Base-by-base conservation (phyloP, 1,140 invertebrate genomes). In the Idris sp. region DNA sequence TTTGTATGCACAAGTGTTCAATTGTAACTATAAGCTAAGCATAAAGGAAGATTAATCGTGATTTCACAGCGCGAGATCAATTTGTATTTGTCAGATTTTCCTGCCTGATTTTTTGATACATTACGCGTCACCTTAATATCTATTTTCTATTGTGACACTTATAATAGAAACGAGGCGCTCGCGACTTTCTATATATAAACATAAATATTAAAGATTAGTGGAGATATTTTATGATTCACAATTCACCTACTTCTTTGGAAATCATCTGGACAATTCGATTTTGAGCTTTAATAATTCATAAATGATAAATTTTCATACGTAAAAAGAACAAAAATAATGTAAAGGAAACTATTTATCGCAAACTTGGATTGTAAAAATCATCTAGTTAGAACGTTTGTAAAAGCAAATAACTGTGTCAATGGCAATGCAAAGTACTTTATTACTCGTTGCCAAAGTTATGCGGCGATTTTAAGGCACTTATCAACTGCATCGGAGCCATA, bases 11-110 rank as follows among this genome's bases (percentile, higher is more conserved):
- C n/a, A n/a, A n/a, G n/a, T n/a, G n/a, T n/a, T n/a, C n/a, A n/a
- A n/a, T n/a, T n/a, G n/a, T n/a, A n/a, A n/a, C n/a, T n/a, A n/a
- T n/a, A n/a, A n/a, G n/a, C n/a, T n/a, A n/a, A n/a, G 51, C 58
- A 79, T 71, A 76, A 71, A 74, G 30, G 40, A 68, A 71, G 75
- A 79, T 79, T 79, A 73, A 79, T 79, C 30, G 72, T 35, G 36
- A 64, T 72, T 74, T 77, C 72, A 59, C 67, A 69, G 53, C 54
- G 61, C 44, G 61, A 76, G 40, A 54, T 61, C 61, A 62, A 76
- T 76, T 76, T 76, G 54, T 69, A 73, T 61, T 65, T 76, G 76
- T 78, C 76, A 69, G 51, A 58, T 74, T 73, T 75, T 72, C 62
- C 46, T 36, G 51, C 33, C 2, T n/a, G 7, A 68, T 75, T 78